phyloP scores from a whole-genome alignment of 2,797 vertebrate species.

The Phrynocephalus vlangalii region DNA sequence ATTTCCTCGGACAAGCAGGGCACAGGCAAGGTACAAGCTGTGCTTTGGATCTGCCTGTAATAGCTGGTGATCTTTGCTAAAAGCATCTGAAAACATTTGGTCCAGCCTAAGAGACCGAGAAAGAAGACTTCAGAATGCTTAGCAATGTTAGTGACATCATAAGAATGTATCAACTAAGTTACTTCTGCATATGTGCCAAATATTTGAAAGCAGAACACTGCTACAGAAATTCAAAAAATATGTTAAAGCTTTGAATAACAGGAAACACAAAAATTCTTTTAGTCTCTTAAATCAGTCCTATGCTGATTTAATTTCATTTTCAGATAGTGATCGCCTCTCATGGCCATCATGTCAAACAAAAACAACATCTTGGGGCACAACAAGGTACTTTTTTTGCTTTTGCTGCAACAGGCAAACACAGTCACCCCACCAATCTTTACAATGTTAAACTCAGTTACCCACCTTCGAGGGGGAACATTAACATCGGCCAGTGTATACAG shows the following conservation, averaged over 20 bases:
- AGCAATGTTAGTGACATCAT: conserved; percentile 41
- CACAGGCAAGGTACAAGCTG: conserved; percentile 92
- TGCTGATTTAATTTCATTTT: conserved; percentile 31
- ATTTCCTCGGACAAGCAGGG: conserved; percentile 91
- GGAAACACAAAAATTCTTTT: neutral
- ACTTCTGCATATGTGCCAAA: neutral
- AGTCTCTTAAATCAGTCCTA: neutral
- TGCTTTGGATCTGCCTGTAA: conserved; percentile 91
- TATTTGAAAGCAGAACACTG: neutral
- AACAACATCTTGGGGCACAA: neutral
- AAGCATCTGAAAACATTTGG: conserved; percentile 98
- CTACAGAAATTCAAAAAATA: conserved; percentile 25
- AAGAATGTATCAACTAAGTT: conserved; percentile 22
- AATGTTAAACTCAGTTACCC: conserved; percentile 34
- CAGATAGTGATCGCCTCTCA: neutral
- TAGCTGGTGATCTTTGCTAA: conserved; percentile 94
- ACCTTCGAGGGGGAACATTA: conserved; percentile 89
- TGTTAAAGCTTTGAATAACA: neutral
- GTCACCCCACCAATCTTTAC: neutral
- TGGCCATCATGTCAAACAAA: conserved; percentile 1
- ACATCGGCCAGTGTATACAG: conserved; percentile 92
- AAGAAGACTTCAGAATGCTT: conserved; percentile 28
- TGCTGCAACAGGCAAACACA: neutral
- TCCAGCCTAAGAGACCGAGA: conserved; percentile 83
- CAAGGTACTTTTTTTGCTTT: neutral